phyloP scores from a whole-genome alignment of 2,113 vertebrate genomes.

The Heterochromis multidens region DNA sequence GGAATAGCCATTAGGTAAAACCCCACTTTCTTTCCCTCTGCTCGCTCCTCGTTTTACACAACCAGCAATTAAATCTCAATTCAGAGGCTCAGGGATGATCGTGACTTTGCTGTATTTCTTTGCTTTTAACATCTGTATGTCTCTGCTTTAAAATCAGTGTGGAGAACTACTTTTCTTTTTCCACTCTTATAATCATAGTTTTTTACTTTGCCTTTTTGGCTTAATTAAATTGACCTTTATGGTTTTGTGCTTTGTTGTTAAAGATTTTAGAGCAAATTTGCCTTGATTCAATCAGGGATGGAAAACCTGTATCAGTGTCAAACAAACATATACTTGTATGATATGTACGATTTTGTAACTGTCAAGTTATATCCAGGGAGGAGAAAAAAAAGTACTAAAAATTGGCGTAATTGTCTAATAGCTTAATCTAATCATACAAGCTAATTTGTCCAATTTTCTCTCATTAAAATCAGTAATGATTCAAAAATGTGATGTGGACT shows the following conservation, averaged over 20 bases:
- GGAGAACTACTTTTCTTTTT: no score
- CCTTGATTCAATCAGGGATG: not conserved
- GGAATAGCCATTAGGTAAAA: conserved; percentile 56
- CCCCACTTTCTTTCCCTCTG: not conserved
- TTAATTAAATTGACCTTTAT: not conserved
- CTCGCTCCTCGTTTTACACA: conserved; percentile 6
- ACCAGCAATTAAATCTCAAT: conserved; percentile 1
- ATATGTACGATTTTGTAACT: not conserved
- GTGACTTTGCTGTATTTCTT: not conserved
- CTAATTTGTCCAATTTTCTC: conserved; percentile 40
- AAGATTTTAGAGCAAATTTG: not conserved
- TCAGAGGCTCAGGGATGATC: not conserved
- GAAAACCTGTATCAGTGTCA: not conserved
- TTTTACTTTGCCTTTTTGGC: not conserved
- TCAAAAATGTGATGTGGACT: not conserved
- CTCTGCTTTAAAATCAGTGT: no score
- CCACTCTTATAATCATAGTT: not conserved
- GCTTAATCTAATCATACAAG: conserved; percentile 7
- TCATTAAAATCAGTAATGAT: conserved; percentile 44
- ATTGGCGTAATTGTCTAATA: not conserved
- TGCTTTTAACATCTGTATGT: no score
- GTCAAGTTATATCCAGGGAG: not conserved
- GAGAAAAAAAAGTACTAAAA: not conserved
- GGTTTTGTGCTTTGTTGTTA: not conserved
- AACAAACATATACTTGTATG: not conserved